Percentiles rank a stretch among this genome's conserved stretches.
These are phyloP conservation scores for Meta bourneti DNA, from an alignment of 2,888 invertebrate species.

Conservation along the genomic window DNA sequence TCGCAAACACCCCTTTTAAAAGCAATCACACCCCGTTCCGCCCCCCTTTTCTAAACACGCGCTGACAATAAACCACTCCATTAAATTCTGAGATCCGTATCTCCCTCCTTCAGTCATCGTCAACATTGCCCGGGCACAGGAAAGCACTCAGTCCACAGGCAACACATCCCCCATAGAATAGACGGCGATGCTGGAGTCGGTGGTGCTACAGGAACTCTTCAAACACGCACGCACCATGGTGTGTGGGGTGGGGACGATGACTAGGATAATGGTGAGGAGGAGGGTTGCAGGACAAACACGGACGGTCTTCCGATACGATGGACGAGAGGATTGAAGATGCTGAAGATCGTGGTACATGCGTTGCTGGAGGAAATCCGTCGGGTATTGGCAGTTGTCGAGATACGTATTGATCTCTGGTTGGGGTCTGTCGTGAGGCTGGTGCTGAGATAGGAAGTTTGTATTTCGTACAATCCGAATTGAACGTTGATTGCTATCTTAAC, in stretches of 20 bases:
- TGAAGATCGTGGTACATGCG: background rate
- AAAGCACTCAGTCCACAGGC: slow-evolving; percentile 19
- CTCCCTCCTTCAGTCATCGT: slow-evolving; percentile 28
- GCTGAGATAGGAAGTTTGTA: background rate
- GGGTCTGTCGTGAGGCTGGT: background rate
- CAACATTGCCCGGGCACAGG: slow-evolving; percentile 1
- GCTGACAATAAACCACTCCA: slow-evolving; percentile 66
- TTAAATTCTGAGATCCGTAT: slow-evolving; percentile 53
- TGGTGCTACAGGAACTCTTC: slow-evolving; percentile 54
- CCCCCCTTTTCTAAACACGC: slow-evolving; percentile 39
- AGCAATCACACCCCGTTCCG: slow-evolving; percentile 35
- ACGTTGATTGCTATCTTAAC: too few relatives aligned
- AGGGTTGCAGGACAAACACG: slow-evolving; percentile 34
- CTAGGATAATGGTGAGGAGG: slow-evolving; percentile 5
- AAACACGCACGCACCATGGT: slow-evolving; percentile 35
- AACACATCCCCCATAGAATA: background rate
- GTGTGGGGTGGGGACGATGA: background rate
- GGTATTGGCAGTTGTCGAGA: background rate
- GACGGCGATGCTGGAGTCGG: slow-evolving; percentile 32
- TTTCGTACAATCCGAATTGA: too few relatives aligned
- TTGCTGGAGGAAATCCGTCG: background rate
- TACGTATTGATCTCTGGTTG: background rate
- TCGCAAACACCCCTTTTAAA: slow-evolving; percentile 61
- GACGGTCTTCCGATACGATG: slow-evolving; percentile 22
- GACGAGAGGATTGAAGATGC: background rate